Evolutionary conservation across 2,113 vertebrate species (phyloP), one percentile per base, ranked within the genome.

Genomic region (Caracal caracal): DNA sequence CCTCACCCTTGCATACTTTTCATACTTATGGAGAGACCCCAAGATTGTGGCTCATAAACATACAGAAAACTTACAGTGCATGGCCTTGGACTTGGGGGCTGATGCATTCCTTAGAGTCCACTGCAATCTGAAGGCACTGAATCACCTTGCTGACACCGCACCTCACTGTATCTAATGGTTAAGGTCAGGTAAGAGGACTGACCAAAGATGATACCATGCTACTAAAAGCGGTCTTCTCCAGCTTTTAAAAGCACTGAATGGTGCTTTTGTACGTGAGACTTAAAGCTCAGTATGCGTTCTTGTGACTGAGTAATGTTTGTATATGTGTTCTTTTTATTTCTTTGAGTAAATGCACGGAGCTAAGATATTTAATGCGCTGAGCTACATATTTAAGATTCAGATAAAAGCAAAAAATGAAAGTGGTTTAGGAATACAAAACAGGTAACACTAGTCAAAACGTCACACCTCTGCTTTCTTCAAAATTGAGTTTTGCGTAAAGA

Each of bases 401-500:
- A 87, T 80, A 73, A 92, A 93, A 86, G 65, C 30, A 53, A n/a
- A 95, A 79, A 90, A 51, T 20, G 7, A 95, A 97, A 94, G 43
- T 79, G n/a, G 88, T 92, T 89, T 89, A 89, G 83, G 28, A 86
- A 88, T 79, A 30, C 63, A 89, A 92, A 97, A 59, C 83, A 51
- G 84, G 56, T 73, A 93, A 94, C 35, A 89, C 22, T 35, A 88
- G 82, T 93, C 79, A 89, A 95, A 87, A 95, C 43, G 33, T 59
- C 71, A 88, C 30, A n/a, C 10, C 11, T 83, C 93, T 94, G n/a
- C 65, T 93, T 95, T 88, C 86, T 93, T 68, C 75, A 96, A 97
- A 89, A 78, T 8, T 75, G 43, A 70, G 12, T 59, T 86, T 80
- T 89, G 35, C 11, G 24, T 83, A 75, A 83, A 94, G 10, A 90